These are phyloP conservation scores for Hemibagrus guttatus DNA, from an alignment of 2,797 vertebrate genomes.

Conservation along the genomic window DNA sequence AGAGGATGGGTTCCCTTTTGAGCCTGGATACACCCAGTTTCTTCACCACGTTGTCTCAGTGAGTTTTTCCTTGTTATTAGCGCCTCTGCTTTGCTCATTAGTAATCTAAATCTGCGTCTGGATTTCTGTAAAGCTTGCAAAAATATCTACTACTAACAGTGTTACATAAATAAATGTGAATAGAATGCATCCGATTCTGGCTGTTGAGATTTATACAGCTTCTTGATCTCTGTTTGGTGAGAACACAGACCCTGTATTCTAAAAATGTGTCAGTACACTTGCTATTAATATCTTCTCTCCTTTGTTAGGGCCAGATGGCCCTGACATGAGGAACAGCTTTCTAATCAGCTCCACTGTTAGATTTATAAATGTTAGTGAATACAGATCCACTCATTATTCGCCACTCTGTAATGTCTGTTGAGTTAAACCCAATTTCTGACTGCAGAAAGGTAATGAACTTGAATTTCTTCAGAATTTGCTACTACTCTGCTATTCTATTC, in stretches of 20 bases:
- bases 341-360: slow-evolving; percentile 2
- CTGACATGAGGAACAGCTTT: background rate
- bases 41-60: background rate
- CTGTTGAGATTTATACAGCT: background rate
- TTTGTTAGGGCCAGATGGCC: background rate
- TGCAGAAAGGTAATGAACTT: background rate
- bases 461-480: background rate
- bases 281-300: background rate
- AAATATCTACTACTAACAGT: background rate
- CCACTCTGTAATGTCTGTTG: background rate
- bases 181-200: background rate
- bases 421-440: background rate
- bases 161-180: background rate
- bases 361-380: background rate
- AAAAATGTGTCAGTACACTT: background rate
- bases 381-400: slow-evolving; percentile 8
- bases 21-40: background rate
- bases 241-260: background rate
- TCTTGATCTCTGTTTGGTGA: background rate
- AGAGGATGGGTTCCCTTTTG: background rate
- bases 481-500: too few relatives aligned
- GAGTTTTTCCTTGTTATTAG: background rate
- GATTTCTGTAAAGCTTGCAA: background rate
- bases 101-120: background rate
- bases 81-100: background rate